phyloP scores from a whole-genome alignment of 2,797 vertebrate genomes.

The Oreortyx pictus region DNA sequence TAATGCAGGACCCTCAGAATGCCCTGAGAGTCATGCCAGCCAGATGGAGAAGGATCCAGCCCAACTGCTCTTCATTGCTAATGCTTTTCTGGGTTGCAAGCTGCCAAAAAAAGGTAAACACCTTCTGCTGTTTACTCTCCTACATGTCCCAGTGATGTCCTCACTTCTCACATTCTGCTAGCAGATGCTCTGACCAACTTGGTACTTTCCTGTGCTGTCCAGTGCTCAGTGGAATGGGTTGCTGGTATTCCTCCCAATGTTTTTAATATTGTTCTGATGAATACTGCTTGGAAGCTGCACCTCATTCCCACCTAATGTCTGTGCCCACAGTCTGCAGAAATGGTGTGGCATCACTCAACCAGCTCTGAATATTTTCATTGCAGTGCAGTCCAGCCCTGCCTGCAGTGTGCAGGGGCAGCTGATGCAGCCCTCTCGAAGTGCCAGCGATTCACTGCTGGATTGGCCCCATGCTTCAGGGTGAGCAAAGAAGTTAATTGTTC shows the following conservation, averaged over 20 bases:
- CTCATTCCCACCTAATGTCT: background rate
- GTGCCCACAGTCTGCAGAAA: background rate
- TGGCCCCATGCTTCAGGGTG: background rate
- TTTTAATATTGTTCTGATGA: background rate
- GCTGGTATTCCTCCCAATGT: background rate
- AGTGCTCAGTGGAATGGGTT: background rate
- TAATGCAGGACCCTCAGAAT: rapidly evolving
- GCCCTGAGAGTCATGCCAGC: background rate
- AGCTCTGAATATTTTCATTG: background rate
- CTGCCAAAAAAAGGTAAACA: background rate
- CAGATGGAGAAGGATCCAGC: background rate
- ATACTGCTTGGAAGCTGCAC: background rate
- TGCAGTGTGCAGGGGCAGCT: background rate
- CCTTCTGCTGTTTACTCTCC: background rate
- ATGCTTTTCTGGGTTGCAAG: background rate
- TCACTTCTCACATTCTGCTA: background rate
- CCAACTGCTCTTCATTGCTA: background rate
- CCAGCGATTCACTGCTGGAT: background rate
- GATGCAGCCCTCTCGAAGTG: background rate
- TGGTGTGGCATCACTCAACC: background rate
- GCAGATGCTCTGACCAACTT: background rate
- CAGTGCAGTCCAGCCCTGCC: background rate
- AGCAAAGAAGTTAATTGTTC: background rate
- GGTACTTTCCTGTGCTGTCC: background rate
- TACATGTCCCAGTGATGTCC: rapidly evolving